Evolutionary conservation across 2,888 invertebrate genomes (phyloP), one percentile per base, ranked within the genome.

Genomic region (Epistrophe grossulariae): DNA sequence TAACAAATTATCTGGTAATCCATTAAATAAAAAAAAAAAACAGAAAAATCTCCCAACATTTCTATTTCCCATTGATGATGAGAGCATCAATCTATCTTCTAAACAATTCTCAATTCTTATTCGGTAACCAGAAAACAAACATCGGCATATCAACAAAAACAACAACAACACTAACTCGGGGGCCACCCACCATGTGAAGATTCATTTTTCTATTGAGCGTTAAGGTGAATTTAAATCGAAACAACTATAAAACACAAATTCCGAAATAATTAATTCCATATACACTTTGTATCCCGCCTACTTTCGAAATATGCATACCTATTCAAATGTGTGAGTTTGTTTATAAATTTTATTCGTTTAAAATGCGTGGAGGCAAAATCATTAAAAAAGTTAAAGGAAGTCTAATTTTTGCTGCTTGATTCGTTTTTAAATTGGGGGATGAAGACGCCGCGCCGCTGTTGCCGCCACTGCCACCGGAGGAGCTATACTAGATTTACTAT

Each of bases 101-200:
- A 81, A 81, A 81, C 85, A 81, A 81, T 85, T 81, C 78, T 64
- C 78, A 82, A 81, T 85, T 81, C 78, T 70, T 78, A 82, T 85
- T 82, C 64, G 82, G 85, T 85, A 85, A 85, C 85, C 85, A 85
- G 82, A 85, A 85, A 85, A 85, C 85, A 85, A 85, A 85, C 85
- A 85, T 73, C 81, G 82, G 71, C 78, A 85, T 68, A 78, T 45
- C 45, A 66, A 43, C 66, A 77, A 62, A 76, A 77, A 76, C 73
- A 76, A 74, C 77, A 81, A 73, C 85, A 77, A 59, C 73, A 81
- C 64, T 73, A 81, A 55, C 50, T 64, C 24, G n/a, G 62, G 73
- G 73, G 81, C 85, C 85, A 85, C 85, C 85, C 85, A 85, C 82
- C 68, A 71, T 68, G 85, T 45, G 13, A 17, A 24, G 17, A 62